Evolutionary conservation across 1,140 invertebrate species (phyloP).

Genomic region (Nymphalis io): DNA sequence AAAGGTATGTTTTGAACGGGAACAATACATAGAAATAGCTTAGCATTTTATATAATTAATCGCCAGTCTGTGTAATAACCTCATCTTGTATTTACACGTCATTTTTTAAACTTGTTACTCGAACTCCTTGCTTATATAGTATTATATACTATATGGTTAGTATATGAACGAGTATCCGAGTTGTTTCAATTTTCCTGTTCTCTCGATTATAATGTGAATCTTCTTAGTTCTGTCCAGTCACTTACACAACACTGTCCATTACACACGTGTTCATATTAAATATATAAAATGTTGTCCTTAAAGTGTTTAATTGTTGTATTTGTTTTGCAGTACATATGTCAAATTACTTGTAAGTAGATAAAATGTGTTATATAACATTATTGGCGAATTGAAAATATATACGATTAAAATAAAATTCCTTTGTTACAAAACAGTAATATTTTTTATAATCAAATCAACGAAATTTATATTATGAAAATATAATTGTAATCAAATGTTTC

Average conservation of each 20-base stretch:
- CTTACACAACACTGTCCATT: background rate
- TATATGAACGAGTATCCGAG: constrained; percentile 27
- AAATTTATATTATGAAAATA: no score
- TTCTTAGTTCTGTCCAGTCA: constrained; percentile 28
- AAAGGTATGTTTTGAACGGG: no score
- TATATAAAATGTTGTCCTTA: constrained; percentile 27
- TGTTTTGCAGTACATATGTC: constrained; percentile 23
- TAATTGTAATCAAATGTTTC: background rate
- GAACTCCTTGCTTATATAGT: no score
- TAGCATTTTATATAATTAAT: no score
- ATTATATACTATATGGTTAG: background rate
- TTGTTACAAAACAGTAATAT: background rate
- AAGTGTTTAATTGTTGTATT: constrained; percentile 38
- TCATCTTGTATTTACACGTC: no score
- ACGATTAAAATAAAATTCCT: background rate
- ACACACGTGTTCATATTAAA: constrained; percentile 5
- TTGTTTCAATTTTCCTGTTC: constrained; percentile 37
- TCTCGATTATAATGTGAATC: constrained; percentile 33
- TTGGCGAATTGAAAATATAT: background rate
- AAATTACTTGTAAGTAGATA: constrained; percentile 37
- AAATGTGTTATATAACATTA: background rate
- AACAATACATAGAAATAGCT: no score
- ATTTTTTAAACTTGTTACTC: no score
- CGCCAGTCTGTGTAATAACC: no score
- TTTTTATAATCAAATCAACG: background rate